Percentiles rank a stretch among this genome's conserved stretches.
phyloP scores from a whole-genome alignment of 2,797 vertebrate species.

The Takifugu ocellatus region DNA sequence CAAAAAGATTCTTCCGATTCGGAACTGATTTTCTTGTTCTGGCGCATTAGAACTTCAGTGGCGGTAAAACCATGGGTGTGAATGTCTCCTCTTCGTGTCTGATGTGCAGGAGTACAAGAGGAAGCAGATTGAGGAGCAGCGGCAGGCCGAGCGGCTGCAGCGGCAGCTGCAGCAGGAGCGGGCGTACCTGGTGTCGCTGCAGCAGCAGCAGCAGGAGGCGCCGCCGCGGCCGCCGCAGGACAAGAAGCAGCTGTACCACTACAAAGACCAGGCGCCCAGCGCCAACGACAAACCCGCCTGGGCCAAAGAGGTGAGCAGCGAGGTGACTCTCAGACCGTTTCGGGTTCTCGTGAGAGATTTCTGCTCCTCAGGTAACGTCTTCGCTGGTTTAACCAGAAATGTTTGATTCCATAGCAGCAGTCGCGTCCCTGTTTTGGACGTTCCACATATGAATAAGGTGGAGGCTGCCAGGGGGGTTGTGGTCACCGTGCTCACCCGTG shows the following conservation, averaged over 20 bases:
- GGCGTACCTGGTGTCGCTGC: conserved; percentile 93
- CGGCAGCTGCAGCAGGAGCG: conserved; percentile 94
- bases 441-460: too few species aligned
- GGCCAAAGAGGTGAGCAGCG: conserved; percentile 88
- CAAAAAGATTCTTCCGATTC: too few species aligned
- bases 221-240: conserved; percentile 84
- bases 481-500: neutral
- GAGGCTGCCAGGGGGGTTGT: neutral
- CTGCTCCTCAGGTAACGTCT: neutral
- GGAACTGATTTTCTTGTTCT: too few species aligned
- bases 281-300: conserved; percentile 92
- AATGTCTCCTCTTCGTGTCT: neutral
- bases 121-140: conserved; percentile 97
- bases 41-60: too few species aligned
- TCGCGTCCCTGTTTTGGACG: too few species aligned
- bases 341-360: too few species aligned
- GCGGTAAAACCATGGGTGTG: too few species aligned
- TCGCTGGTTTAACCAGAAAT: too few species aligned
- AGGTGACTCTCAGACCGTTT: neutral
- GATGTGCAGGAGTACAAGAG: conserved; percentile 89
- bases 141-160: conserved; percentile 94
- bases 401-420: too few species aligned
- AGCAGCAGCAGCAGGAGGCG: conserved; percentile 87
- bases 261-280: conserved; percentile 90
- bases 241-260: conserved; percentile 97